Evolutionary conservation across 2,888 invertebrate genomes (phyloP), one percentile per base, ranked within the genome.

Genomic region (Parthenolecanium corni): DNA sequence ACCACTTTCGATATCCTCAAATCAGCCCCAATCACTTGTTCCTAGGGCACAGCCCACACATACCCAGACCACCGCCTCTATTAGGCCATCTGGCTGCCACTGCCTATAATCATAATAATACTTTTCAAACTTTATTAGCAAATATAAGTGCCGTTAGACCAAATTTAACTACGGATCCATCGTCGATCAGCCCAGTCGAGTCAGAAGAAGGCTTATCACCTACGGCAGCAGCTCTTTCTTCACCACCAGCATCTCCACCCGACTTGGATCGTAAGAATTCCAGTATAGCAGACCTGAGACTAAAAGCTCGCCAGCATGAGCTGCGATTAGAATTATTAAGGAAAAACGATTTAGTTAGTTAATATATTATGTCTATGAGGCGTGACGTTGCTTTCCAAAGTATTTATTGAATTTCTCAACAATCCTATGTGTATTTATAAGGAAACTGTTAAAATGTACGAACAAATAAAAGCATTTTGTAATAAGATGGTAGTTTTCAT

Each of bases 271-370:
- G 53, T 40, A 40, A 44, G 53, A 63, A 44, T 53, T 89, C 88
- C 31, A 91, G 91, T 71, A 92, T 92, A 69, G 91, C 90, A 0
- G 86, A 89, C 0, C 76, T 93, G 42, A 78, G 93, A 67, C 79
- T 90, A 70, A 91, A 91, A 69, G 93, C 93, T 1, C 79, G 92
- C 57, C 92, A 93, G 73, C 91, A 92, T 72, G 91, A 92, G 73
- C 75, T 90, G 52, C 81, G 89, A 72, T 76, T 90, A 6, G 52
- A 63, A 36, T 21, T 63, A 46, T 20, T 63, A 25, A 52, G 63
- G n/a, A 52, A 53, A 20, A 44, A 63, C 25, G 58, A 58, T 49
- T 49, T 58, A 11, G 58, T 58, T 58, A 58, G 58, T 49, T 58
- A 58, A 58, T 58, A 23, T 20, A 49, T 25, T 25, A 20, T 31